Evolutionary conservation across 2,113 vertebrate genomes (phyloP).

Genomic region (Colossoma macropomum): DNA sequence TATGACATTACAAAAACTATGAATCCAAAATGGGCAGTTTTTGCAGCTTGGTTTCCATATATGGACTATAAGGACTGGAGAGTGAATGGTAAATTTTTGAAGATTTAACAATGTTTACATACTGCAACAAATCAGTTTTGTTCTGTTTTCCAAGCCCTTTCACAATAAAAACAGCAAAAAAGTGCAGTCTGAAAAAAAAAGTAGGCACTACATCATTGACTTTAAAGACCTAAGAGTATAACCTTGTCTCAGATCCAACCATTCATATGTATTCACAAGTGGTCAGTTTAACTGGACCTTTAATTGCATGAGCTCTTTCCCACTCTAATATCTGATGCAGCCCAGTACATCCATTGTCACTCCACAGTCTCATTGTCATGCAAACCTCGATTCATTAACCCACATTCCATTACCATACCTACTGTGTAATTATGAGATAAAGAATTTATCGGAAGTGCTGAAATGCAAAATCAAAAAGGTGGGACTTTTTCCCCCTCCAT

Average conservation of each 20-base stretch:
- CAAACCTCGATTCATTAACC: slow-evolving; percentile 58
- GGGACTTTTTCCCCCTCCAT: slow-evolving; percentile 21
- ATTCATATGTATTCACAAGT: slow-evolving; percentile 1
- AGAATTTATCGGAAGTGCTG: slow-evolving; percentile 59
- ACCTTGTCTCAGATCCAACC: background rate
- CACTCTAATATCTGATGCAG: slow-evolving; percentile 26
- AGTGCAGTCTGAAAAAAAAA: too few species aligned
- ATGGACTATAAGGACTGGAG: too few species aligned
- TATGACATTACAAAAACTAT: too few species aligned
- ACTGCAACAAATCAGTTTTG: too few species aligned
- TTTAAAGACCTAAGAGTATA: background rate
- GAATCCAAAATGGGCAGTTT: too few species aligned
- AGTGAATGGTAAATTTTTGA: too few species aligned
- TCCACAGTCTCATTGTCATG: slow-evolving; percentile 58
- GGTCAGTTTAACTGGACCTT: slow-evolving; percentile 35
- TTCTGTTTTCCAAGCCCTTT: too few species aligned
- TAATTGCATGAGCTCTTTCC: background rate
- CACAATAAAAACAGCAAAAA: background rate
- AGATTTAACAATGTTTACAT: too few species aligned
- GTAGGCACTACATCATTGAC: background rate
- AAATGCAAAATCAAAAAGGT: slow-evolving; percentile 62
- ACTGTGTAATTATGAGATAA: slow-evolving; percentile 66
- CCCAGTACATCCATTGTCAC: slow-evolving; percentile 34
- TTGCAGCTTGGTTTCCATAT: too few species aligned
- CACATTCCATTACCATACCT: slow-evolving; percentile 61